Conservation (phyloP, 2,888 invertebrate species). For the Deilephila elpenor region DNA sequence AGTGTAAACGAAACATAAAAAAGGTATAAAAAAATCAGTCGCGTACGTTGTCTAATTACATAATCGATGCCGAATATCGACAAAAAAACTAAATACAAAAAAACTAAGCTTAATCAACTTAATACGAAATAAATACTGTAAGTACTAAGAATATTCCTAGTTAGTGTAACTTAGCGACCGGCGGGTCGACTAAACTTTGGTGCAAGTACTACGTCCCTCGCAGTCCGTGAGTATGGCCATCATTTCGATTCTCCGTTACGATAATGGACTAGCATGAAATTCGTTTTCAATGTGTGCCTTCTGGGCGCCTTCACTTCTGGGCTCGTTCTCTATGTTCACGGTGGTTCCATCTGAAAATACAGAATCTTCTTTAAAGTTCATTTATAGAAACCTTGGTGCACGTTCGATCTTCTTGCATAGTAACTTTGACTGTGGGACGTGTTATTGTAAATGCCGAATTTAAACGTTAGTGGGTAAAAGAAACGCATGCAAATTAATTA, state of each 20-base stretch:
- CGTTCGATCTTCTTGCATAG: too few species aligned
- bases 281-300: constrained; percentile 54
- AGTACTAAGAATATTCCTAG: constrained; percentile 72
- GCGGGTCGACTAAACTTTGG: constrained; percentile 72
- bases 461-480: too few species aligned
- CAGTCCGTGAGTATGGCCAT: constrained; percentile 74
- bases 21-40: constrained; percentile 64
- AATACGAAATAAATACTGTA: constrained; percentile 83
- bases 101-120: constrained; percentile 62
- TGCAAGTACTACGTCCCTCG: constrained; percentile 65
- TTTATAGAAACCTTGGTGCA: too few species aligned
- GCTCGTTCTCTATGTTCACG: not conserved
- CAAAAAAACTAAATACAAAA: constrained; percentile 47
- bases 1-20: constrained; percentile 43
- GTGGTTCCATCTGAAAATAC: constrained; percentile 48
- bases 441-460: too few species aligned
- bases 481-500: too few species aligned
- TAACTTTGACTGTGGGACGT: too few species aligned
- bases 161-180: constrained; percentile 49
- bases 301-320: constrained; percentile 18
- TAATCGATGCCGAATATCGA: constrained; percentile 39
- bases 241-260: constrained; percentile 78
- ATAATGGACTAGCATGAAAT: constrained; percentile 82
- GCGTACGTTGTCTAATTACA: constrained; percentile 51
- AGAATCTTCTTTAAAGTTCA: not conserved